phyloP scores from a whole-genome alignment of 2,113 vertebrate species.

The Archilochus colubris region DNA sequence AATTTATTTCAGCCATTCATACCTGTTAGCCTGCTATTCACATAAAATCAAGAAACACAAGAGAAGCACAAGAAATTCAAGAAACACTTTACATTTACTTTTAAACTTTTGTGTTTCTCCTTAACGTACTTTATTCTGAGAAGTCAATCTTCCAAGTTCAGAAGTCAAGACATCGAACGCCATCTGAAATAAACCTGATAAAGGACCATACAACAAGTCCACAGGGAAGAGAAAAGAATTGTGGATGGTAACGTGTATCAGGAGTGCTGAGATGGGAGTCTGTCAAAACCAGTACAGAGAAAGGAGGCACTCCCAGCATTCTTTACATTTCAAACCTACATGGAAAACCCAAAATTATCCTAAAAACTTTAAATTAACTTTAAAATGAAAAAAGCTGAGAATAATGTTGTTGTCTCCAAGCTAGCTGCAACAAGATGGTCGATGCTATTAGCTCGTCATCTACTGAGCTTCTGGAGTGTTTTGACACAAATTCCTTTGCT shows the following conservation, averaged over 20 bases:
- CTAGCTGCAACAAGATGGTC: background rate
- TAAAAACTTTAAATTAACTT: background rate
- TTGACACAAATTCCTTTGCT: background rate
- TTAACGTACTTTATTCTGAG: background rate
- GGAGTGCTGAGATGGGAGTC: background rate
- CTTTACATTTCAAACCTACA: background rate
- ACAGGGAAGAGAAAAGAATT: background rate
- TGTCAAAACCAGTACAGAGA: background rate
- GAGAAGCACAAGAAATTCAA: no score
- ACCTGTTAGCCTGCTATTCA: background rate
- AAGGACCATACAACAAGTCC: background rate
- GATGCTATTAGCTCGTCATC: slow-evolving; percentile 19
- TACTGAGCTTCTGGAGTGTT: background rate
- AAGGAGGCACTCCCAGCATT: background rate
- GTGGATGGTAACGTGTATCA: background rate
- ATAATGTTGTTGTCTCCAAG: background rate
- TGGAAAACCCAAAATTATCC: background rate
- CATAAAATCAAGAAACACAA: background rate
- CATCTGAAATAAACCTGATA: background rate
- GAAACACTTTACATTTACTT: background rate
- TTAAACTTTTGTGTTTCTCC: background rate
- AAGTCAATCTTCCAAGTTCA: background rate
- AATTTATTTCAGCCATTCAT: background rate
- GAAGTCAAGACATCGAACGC: background rate
- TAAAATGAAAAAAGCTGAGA: background rate